Percentiles rank a stretch among this genome's conserved stretches.
These are phyloP conservation scores for Chrysina gloriosa DNA, from an alignment of 2,888 invertebrate genomes.

Conservation along the genomic window DNA sequence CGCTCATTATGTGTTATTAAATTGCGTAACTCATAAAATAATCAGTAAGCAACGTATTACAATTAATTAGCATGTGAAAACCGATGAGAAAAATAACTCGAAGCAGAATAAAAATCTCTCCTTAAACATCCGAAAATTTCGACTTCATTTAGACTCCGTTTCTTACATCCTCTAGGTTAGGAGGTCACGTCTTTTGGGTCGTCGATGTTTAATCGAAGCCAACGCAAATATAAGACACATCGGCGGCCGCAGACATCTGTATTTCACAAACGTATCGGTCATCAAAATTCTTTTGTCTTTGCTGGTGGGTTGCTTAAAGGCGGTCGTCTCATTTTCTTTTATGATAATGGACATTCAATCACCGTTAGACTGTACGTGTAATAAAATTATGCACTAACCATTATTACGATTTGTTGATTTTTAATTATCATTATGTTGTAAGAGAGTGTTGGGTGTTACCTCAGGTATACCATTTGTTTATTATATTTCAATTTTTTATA, in stretches of 20 bases:
- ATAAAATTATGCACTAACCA: too few relatives aligned
- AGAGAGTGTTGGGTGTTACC: too few relatives aligned
- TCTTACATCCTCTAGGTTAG: conserved; percentile 39
- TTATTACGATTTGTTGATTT: not conserved
- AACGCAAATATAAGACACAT: not conserved
- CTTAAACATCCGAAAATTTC: conserved; percentile 9
- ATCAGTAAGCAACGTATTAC: too few relatives aligned
- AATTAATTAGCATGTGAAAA: too few relatives aligned
- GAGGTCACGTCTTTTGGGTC: conserved; percentile 39
- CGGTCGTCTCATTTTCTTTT: conserved; percentile 3
- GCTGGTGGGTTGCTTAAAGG: not conserved
- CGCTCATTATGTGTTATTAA: too few relatives aligned
- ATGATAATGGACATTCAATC: conserved; percentile 4
- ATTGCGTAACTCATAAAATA: too few relatives aligned
- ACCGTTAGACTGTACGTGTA: conserved; percentile 8
- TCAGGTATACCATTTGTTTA: too few relatives aligned
- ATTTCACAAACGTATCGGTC: conserved; percentile 36
- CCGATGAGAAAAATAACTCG: not conserved
- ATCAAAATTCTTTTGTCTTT: conserved; percentile 30
- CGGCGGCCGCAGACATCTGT: conserved; percentile 22
- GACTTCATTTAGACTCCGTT: conserved; percentile 2
- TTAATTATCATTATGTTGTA: not conserved
- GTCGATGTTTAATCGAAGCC: conserved; percentile 28
- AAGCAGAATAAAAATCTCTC: not conserved
- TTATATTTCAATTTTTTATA: too few relatives aligned